Evolutionary conservation across 1,140 invertebrate genomes (phyloP), one percentile per base, ranked within the genome.

Genomic region (Cepaea nemoralis): DNA sequence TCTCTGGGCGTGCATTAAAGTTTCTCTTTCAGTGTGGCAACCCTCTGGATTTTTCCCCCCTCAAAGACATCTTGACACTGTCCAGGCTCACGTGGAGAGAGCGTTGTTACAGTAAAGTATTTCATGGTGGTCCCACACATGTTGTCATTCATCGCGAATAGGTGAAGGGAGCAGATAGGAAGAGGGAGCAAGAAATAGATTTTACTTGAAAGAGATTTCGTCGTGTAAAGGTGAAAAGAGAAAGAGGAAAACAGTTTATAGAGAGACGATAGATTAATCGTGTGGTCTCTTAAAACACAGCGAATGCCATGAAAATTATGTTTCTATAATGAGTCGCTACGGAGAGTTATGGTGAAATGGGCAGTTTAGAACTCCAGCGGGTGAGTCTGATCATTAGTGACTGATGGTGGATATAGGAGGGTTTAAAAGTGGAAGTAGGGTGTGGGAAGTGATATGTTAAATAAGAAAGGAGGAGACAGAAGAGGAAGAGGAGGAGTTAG

Each of bases 191-290:
- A 40, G 24, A 45, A 19, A 71, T 27, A 39, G 69, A 71, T 24
- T 27, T 71, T 2, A 10, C 22, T 24, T 45, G 69, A 71, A 71
- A 24, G 69, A 19, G 37, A 71, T 24, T 2, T n/a, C 31, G 67
- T 33, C 16, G 39, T 70, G 31, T n/a, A 70, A 37, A 70, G 67
- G 67, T 12, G n/a, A 35, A n/a, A 66, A 66, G 22, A 66, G 27
- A 33, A 40, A 70, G 31, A 70, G 67, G 24, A 40, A 67, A 31
- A 35, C n/a, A 37, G 67, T 70, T 35, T 70, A 40, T 40, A 70
- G 39, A 37, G 8, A 70, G 67, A 40, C 12, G 33, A 55, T 55
- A 55, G 50, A 55, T 55, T 55, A 55, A 55, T 55, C 50, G 6
- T 24, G 12, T n/a, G 14, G 8, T 24, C n/a, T 22, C 22, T 55